Evolutionary conservation across 2,888 invertebrate species (phyloP), one percentile per base, ranked within the genome.

Genomic region (Cosmopolites sordidus): DNA sequence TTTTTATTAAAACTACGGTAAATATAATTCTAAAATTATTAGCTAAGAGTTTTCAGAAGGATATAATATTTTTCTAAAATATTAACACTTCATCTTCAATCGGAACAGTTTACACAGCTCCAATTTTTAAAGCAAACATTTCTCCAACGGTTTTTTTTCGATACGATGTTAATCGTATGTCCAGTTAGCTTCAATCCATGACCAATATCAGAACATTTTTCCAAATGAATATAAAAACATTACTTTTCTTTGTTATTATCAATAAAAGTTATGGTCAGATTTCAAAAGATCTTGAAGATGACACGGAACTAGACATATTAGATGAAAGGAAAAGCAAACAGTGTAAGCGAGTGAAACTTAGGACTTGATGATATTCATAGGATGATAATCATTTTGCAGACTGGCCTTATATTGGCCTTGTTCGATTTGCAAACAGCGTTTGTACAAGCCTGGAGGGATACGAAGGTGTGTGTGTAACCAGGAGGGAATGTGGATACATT

Each of bases 381-480:
- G n/a, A n/a, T n/a, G n/a, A n/a, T 27, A 6, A 6, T 27, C 9
- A 27, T 27, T 4, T 59, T 64, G 51, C 45, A 66, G 66, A 61
- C 51, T 66, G 61, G 61, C 62, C 64, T 2, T 37, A 17, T 11
- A 56, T 65, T 38, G 68, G 85, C 59, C 81, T 89, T 40, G 85
- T 87, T 9, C 79, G 88, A 27, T 88, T 89, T 70, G 79, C 81
- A 17, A 87, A 88, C 69, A 79, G 80, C 6, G 79, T 83, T 18
- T 89, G 89, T 64, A 69, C 76, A 0, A 84, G 82, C 16, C 75
- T 79, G n/a, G 86, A 83, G 68, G 79, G 80, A 16, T 79, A 87
- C 67, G 77, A 74, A 55, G 91, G 91, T 15, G 87, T 86, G 0
- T 91, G 91, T 64, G 81, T 86, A 51, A 84, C 89, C 6, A 78